phyloP scores from a whole-genome alignment of 2,888 invertebrate species.

The Azorinus chamasolen region DNA sequence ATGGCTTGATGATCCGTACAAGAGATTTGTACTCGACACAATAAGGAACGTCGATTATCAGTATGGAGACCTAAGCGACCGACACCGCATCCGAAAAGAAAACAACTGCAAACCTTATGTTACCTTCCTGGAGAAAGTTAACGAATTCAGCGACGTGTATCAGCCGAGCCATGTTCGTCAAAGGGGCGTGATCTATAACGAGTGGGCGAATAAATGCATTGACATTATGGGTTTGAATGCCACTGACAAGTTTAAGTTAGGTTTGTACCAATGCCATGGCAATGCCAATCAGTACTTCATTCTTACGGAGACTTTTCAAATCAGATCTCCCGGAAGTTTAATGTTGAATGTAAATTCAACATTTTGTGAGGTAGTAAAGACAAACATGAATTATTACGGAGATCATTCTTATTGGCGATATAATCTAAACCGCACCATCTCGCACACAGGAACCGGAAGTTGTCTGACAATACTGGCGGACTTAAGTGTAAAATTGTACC shows the following conservation, averaged over 20 bases:
- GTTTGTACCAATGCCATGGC: conserved; percentile 1
- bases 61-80: neutral
- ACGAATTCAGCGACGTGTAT: conserved; percentile 11
- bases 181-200: conserved; percentile 1
- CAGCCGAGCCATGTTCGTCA: neutral
- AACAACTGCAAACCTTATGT: conserved; percentile 19
- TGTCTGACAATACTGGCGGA: too few species aligned
- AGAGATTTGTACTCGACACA: neutral
- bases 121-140: conserved; percentile 8
- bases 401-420: too few species aligned
- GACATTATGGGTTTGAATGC: neutral
- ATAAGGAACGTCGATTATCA: neutral
- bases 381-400: too few species aligned
- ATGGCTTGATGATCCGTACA: conserved; percentile 10
- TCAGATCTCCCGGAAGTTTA: neutral
- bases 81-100: conserved; percentile 1
- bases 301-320: conserved; percentile 4
- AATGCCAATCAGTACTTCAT: conserved; percentile 13
- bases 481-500: too few species aligned
- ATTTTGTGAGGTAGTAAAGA: too few species aligned
- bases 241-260: neutral
- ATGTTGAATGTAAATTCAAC: too few species aligned
- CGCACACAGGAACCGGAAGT: too few species aligned
- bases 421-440: too few species aligned
- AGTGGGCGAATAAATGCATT: neutral